Base-by-base conservation (phyloP, 2,888 invertebrate genomes). In the Stenchaetothrips biformis region DNA sequence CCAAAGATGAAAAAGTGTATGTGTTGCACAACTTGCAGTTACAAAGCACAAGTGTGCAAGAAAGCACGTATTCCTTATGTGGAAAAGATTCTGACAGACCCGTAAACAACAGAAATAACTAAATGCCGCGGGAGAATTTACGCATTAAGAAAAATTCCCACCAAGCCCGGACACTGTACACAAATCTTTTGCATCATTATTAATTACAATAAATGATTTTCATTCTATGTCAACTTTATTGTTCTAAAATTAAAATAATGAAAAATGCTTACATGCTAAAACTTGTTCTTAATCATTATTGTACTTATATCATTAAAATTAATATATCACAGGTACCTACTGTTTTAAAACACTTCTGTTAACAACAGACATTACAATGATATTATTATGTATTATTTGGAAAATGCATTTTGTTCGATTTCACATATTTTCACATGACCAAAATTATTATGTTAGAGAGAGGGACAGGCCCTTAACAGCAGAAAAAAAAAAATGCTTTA, bases 281-380 rank as follows among this genome's bases (percentile, higher is more conserved):
- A 25, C 25, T 25, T 74, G 67, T 7, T 74, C 67, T 25, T 74
- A 74, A 25, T 25, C 67, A 74, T 74, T 74, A 74, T 74, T 74
- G 67, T 74, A 74, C 67, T 74, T 74, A 74, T 7, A 74, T 25
- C 11, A 25, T 74, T 74, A 74, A 74, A 74, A 74, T 74, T 74
- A 74, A 74, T 81, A 81, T 82, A 81, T 82, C 82, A 82, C 82
- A 82, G 81, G 81, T 82, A 81, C 81, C 82, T 82, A 81, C 81
- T 80, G 77, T 74, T 74, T 37, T 74, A 74, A 74, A 25, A 74
- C 25, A 25, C 67, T 74, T 74, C 67, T 74, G 67, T 74, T 74
- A 74, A 74, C 25, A 21, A 74, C 67, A 74, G 67, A 74, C n/a
- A 74, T 74, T 74, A 74, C 67, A 74, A 21, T 74, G 67, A 74